A percentile compares a stretch with the other conserved stretches of the same genome.
Conservation (phyloP, 2,888 invertebrate genomes). For the Branchellion lobata region DNA sequence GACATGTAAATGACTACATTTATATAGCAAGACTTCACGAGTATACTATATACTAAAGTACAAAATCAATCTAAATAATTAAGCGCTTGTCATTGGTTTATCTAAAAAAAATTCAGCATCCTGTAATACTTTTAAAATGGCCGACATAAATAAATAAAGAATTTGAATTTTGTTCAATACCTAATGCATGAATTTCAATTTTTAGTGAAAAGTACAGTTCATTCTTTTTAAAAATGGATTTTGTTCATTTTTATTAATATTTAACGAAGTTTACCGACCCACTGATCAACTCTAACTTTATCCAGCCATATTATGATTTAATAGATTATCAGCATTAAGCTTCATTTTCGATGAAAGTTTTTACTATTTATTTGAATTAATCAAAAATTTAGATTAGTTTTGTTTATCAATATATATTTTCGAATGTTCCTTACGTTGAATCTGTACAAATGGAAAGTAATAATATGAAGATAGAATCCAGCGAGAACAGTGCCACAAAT, state of each 20-base stretch:
- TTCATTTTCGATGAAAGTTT: neutral
- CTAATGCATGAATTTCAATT: neutral
- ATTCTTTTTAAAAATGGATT: neutral
- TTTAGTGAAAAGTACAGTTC: neutral
- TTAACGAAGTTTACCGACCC: neutral
- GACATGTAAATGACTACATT: too few species aligned
- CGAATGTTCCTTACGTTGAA: neutral
- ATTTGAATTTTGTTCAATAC: neutral
- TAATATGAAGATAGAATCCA: conserved; percentile 26
- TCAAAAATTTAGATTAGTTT: neutral
- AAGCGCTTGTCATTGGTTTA: too few species aligned
- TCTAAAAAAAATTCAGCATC: conserved; percentile 13
- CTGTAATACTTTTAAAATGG: conserved; percentile 16
- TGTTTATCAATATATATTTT: neutral
- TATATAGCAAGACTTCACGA: too few species aligned
- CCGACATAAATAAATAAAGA: conserved; percentile 6
- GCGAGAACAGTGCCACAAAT: neutral
- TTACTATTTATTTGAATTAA: neutral
- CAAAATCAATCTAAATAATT: too few species aligned
- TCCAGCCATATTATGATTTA: conserved; percentile 8
- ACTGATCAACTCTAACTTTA: neutral
- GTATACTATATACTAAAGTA: too few species aligned
- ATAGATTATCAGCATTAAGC: neutral
- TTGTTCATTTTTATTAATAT: neutral
- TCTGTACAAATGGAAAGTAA: conserved; percentile 27